These are phyloP conservation scores for Casuarius casuarius DNA, from an alignment of 2,113 vertebrate genomes.

Conservation along the genomic window DNA sequence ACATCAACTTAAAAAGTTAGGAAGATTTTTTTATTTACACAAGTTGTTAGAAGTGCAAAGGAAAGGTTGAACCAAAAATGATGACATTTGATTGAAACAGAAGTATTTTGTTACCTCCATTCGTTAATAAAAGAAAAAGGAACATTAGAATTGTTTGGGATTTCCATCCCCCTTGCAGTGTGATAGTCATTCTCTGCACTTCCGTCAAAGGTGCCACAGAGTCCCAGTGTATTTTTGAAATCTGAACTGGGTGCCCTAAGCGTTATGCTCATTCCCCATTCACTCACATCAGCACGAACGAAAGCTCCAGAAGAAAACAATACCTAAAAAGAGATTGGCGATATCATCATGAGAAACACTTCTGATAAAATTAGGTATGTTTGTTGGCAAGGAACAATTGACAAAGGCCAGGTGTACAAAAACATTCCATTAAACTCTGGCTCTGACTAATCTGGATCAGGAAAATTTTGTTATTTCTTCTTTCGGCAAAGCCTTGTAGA, in stretches of 20 bases:
- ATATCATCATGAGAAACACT: background rate
- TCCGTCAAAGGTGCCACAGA: slow-evolving; percentile 91
- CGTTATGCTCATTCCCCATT: slow-evolving; percentile 92
- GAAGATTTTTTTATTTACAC: background rate
- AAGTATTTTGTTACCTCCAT: slow-evolving; percentile 84
- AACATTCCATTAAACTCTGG: background rate
- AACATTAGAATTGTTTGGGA: slow-evolving; percentile 51
- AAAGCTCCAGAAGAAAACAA: slow-evolving; percentile 90
- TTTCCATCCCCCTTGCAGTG: slow-evolving; percentile 72
- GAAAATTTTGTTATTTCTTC: background rate
- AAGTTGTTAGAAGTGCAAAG: background rate
- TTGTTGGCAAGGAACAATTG: background rate
- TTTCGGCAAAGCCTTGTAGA: background rate
- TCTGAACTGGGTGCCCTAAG: slow-evolving; percentile 85
- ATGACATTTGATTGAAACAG: background rate
- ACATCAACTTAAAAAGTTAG: background rate
- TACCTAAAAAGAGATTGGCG: slow-evolving; percentile 74
- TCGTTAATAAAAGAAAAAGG: slow-evolving; percentile 80
- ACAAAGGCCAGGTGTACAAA: background rate
- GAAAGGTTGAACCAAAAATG: background rate
- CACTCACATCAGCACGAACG: slow-evolving; percentile 86
- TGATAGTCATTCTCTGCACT: slow-evolving; percentile 86
- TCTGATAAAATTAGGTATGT: background rate
- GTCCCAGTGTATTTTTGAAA: slow-evolving; percentile 83
- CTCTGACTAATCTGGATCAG: background rate